Percentiles rank a stretch among this genome's conserved stretches.
Evolutionary conservation across 2,888 invertebrate species (phyloP).

Genomic region (Taenaris catops): DNA sequence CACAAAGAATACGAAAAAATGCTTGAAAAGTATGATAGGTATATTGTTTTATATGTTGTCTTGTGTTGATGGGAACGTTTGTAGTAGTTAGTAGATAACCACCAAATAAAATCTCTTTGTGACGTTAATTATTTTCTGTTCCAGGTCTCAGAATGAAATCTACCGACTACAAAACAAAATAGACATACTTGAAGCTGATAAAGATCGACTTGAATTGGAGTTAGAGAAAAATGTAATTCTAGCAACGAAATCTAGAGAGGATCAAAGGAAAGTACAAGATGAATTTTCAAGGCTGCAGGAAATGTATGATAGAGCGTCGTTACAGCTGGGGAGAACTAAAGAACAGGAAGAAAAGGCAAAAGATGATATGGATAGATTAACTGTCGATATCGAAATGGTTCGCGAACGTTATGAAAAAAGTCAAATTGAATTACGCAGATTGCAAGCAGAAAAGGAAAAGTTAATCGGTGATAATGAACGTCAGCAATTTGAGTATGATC

Average conservation of each 20-base stretch:
- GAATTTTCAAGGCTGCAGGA: constrained; percentile 92
- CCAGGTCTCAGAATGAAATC: constrained; percentile 92
- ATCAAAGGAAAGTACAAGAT: constrained; percentile 92
- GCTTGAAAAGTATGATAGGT: constrained; percentile 95
- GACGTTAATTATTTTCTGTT: constrained; percentile 35
- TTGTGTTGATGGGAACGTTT: constrained; percentile 57
- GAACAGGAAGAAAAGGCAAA: constrained; percentile 95
- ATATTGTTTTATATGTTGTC: constrained; percentile 58
- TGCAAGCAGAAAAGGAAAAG: constrained; percentile 93
- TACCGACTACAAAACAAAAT: constrained; percentile 93
- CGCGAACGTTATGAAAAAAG: constrained; percentile 93
- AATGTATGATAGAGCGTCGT: constrained; percentile 91
- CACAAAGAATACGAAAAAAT: constrained; percentile 96
- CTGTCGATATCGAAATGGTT: constrained; percentile 91
- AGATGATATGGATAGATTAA: constrained; percentile 87
- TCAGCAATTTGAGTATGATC: constrained; percentile 91
- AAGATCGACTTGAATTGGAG: constrained; percentile 91
- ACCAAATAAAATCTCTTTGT: constrained; percentile 10
- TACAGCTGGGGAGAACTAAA: constrained; percentile 91
- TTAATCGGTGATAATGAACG: constrained; percentile 91
- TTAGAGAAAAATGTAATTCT: constrained; percentile 90
- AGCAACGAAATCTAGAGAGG: constrained; percentile 90
- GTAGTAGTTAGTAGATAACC: constrained; percentile 23
- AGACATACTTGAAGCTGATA: constrained; percentile 92
- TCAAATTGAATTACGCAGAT: constrained; percentile 89